Evolutionary conservation across 2,888 invertebrate genomes (phyloP).

Genomic region (Napeogenes sylphis): DNA sequence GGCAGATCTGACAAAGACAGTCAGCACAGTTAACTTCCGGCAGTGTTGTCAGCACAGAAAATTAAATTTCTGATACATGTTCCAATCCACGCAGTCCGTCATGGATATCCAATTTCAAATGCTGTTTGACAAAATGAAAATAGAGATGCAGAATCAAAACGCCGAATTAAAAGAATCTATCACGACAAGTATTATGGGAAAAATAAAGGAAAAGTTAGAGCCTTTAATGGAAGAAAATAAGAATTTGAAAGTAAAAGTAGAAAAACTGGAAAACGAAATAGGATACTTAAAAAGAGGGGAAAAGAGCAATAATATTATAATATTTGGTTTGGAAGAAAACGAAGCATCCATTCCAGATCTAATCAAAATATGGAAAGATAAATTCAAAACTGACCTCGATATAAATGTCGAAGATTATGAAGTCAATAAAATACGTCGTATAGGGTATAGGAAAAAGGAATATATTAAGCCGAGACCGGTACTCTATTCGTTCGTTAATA

Average conservation of each 20-base stretch:
- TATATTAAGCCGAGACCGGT: constrained; percentile 20
- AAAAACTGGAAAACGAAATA: constrained; percentile 32
- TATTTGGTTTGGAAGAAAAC: constrained; percentile 30
- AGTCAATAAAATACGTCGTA: constrained; percentile 30
- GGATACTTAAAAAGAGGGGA: constrained; percentile 30
- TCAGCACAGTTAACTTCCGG: no score
- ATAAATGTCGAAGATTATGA: constrained; percentile 30
- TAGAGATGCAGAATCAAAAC: not conserved
- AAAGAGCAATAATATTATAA: constrained; percentile 31
- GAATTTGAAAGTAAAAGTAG: constrained; percentile 32
- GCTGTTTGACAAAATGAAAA: not conserved
- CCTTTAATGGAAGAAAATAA: constrained; percentile 35
- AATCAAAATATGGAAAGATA: constrained; percentile 26
- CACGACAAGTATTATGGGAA: constrained; percentile 7
- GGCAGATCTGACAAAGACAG: no score
- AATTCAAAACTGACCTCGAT: constrained; percentile 28
- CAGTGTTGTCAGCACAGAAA: not conserved
- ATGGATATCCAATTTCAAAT: constrained; percentile 2
- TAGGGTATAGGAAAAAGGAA: constrained; percentile 22
- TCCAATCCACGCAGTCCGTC: no score
- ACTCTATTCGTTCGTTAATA: constrained; percentile 23
- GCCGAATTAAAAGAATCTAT: not conserved
- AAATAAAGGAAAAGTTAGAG: constrained; percentile 33
- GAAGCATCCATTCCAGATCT: constrained; percentile 29
- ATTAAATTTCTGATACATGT: not conserved